phyloP scores from a whole-genome alignment of 2,888 invertebrate species.

The Cataglyphis cursor region DNA sequence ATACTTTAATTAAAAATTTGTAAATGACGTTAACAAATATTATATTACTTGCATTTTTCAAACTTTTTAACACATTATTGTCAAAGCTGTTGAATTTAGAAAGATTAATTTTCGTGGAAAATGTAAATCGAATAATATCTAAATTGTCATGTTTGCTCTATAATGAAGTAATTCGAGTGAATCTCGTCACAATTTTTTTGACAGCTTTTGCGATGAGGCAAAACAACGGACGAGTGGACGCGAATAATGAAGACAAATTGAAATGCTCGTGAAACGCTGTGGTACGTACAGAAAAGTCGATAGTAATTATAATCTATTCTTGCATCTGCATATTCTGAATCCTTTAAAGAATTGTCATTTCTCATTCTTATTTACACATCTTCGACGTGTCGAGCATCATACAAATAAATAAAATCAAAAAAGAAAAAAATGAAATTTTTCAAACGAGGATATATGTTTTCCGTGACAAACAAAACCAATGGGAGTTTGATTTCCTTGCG shows the following conservation, averaged over 20 bases:
- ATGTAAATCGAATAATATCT: not conserved
- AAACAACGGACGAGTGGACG: conserved; percentile 9
- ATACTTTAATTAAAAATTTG: conserved; percentile 2
- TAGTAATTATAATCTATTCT: not conserved
- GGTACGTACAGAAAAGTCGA: not conserved
- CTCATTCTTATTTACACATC: conserved; percentile 6
- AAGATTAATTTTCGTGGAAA: not conserved
- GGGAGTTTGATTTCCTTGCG: conserved; percentile 45
- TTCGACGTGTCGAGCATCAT: not conserved
- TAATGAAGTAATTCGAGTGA: conserved; percentile 16
- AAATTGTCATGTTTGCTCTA: not conserved
- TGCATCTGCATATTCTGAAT: not conserved
- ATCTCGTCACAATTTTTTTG: conserved; percentile 28
- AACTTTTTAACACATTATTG: not conserved
- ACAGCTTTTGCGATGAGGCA: conserved; percentile 25
- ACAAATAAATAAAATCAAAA: not conserved
- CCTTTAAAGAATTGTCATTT: not conserved
- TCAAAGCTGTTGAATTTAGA: not conserved
- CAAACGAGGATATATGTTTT: conserved; percentile 10
- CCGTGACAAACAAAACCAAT: conserved; percentile 30
- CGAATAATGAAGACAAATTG: conserved; percentile 78
- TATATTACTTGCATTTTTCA: not conserved
- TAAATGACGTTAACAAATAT: not conserved
- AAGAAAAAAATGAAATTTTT: not conserved
- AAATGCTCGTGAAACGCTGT: conserved; percentile 62